These are phyloP conservation scores for Drosophila formosana DNA, from an alignment of 2,888 invertebrate species.

Conservation along the genomic window DNA sequence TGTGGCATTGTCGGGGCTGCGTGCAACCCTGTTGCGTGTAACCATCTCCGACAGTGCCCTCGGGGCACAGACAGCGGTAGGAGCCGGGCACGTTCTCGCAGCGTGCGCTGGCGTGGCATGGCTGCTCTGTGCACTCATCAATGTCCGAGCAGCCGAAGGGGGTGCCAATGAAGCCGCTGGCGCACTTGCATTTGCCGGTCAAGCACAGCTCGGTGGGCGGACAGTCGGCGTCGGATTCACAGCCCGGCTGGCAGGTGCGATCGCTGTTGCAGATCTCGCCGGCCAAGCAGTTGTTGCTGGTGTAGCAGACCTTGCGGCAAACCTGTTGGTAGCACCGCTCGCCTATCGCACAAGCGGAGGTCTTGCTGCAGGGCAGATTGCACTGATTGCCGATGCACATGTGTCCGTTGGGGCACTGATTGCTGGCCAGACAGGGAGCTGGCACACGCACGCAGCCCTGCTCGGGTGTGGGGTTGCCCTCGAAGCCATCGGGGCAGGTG, in stretches of 20 bases:
- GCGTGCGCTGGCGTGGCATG: conserved; percentile 92
- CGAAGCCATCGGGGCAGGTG: conserved; percentile 93
- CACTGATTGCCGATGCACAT: conserved; percentile 92
- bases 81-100: conserved; percentile 93
- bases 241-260: conserved; percentile 93
- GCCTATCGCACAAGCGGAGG: conserved; percentile 91
- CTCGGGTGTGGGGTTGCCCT: conserved; percentile 94
- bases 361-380: conserved; percentile 91
- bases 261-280: conserved; percentile 93
- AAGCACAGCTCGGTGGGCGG: conserved; percentile 91
- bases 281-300: conserved; percentile 94
- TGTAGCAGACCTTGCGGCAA: conserved; percentile 94
- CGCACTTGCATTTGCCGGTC: conserved; percentile 91
- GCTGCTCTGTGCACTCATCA: conserved; percentile 91
- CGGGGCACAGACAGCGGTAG: conserved; percentile 92
- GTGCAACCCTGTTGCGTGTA: conserved; percentile 91
- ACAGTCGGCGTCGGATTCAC: conserved; percentile 93
- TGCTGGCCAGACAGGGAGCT: conserved; percentile 88
- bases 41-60: conserved; percentile 91
- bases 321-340: conserved; percentile 92
- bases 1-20: conserved; percentile 91
- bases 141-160: conserved; percentile 92
- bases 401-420: conserved; percentile 91
- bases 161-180: conserved; percentile 90
- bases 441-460: conserved; percentile 95